Evolutionary conservation across 2,797 vertebrate genomes (phyloP).

Genomic region (Meda fulgida): DNA sequence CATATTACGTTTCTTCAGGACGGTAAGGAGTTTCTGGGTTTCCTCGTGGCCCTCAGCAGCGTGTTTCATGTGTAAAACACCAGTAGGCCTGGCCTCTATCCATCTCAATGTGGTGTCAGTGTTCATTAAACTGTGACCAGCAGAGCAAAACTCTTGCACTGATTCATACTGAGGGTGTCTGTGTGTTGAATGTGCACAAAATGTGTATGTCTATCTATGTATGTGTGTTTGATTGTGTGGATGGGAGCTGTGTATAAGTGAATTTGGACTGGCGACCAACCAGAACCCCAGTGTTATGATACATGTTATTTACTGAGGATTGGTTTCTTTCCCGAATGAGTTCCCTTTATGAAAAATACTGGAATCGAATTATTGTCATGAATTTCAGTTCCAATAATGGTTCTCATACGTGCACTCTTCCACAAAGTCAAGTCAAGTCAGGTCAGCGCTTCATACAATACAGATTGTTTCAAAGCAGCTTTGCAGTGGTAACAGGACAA

Average conservation of each 20-base stretch:
- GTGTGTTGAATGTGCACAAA: slow-evolving; percentile 40
- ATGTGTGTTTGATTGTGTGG: neutral
- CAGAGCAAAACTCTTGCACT: slow-evolving; percentile 57
- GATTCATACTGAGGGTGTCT: slow-evolving; percentile 52
- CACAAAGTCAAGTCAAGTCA: neutral
- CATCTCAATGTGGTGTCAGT: slow-evolving; percentile 57
- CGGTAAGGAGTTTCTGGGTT: slow-evolving; percentile 9
- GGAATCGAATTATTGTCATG: neutral
- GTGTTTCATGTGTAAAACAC: slow-evolving; percentile 30
- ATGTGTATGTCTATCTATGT: slow-evolving; percentile 30
- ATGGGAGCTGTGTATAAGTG: neutral
- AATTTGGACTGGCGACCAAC: slow-evolving; percentile 54
- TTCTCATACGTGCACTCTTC: neutral
- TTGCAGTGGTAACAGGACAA: neutral
- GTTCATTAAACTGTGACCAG: slow-evolving; percentile 63
- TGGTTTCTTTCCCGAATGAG: neutral
- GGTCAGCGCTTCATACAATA: neutral
- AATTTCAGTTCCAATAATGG: neutral
- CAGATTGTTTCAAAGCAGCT: neutral
- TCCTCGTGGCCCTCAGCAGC: slow-evolving; percentile 2
- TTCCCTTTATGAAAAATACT: neutral
- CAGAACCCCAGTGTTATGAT: slow-evolving; percentile 21
- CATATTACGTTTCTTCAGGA: neutral
- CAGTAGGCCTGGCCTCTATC: slow-evolving; percentile 26
- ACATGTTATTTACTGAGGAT: too few species aligned